Evolutionary conservation across 2,888 invertebrate species (phyloP), one percentile per base, ranked within the genome.

Genomic region (Poecilus cupreus): DNA sequence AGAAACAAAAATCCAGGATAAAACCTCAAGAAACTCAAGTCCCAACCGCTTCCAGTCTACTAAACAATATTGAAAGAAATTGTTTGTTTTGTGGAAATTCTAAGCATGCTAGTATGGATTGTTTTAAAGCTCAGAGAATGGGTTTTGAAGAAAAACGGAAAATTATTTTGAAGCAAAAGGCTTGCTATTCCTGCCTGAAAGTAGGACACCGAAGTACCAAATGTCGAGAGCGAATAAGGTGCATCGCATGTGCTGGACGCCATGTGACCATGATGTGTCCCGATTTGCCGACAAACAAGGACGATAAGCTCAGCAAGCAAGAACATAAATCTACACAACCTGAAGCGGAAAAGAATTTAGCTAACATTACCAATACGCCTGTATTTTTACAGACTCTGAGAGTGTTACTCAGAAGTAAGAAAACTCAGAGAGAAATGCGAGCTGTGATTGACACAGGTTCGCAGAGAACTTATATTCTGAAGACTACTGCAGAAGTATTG

Each of bases 361-460:
- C 37, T n/a, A 64, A 39, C 18, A 6, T 18, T 16, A 76, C 24
- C 51, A 51, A 51, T 51, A 18, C 57, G 5, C 26, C 26, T 2
- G 43, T 37, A 26, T 1, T 43, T 43, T 43, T 43, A 43, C 43
- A 43, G 10, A 43, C 43, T 5, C 13, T 43, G 10, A 43, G 43
- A 43, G 43, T 43, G 10, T 5, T 43, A 43, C 3, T 43, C 10
- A 43, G 10, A 10, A 43, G 43, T n/a, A 43, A 43, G 3, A 43
- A 10, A 13, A n/a, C 43, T 3, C 43, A 43, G 13, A 43, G 10
- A 10, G 43, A 43, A 43, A 10, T 70, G 10, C 20, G 75, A n/a
- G 75, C 75, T 4, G 8, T 75, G 18, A 75, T 51, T 16, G 6
- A 75, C 13, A 75, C 75, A 2, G 75, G 75, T 51, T 75, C 51